These are phyloP conservation scores for Onchidella celtica DNA, from an alignment of 2,888 invertebrate species.

Conservation along the genomic window DNA sequence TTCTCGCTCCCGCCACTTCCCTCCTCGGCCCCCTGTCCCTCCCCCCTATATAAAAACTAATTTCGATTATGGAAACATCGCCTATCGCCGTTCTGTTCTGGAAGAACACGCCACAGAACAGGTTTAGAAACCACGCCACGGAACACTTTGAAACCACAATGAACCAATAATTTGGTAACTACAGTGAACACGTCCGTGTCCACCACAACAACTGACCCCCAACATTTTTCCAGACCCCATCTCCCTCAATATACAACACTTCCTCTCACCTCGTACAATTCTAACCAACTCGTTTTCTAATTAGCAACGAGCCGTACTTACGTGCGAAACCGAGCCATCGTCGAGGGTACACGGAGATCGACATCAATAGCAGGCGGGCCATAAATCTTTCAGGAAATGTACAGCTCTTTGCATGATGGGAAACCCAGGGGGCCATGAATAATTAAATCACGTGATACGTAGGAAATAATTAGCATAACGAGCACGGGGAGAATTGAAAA, in stretches of 20 bases:
- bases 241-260: not conserved
- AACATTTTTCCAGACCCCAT: not conserved
- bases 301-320: no score
- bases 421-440: not conserved
- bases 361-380: not conserved
- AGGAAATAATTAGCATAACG: not conserved
- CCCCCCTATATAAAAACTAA: no score
- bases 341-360: not conserved
- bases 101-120: no score
- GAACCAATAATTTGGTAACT: not conserved
- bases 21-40: slow-evolving; percentile 7
- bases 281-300: no score
- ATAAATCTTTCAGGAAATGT: not conserved
- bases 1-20: not conserved
- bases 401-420: not conserved
- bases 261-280: no score
- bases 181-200: not conserved
- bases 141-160: no score
- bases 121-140: no score
- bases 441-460: not conserved
- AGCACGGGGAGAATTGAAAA: no score
- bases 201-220: not conserved
- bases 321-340: no score
- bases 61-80: no score
- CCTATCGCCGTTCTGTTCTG: no score